Evolutionary conservation across 2,797 vertebrate genomes (phyloP).

Genomic region (Vultur gryphus): DNA sequence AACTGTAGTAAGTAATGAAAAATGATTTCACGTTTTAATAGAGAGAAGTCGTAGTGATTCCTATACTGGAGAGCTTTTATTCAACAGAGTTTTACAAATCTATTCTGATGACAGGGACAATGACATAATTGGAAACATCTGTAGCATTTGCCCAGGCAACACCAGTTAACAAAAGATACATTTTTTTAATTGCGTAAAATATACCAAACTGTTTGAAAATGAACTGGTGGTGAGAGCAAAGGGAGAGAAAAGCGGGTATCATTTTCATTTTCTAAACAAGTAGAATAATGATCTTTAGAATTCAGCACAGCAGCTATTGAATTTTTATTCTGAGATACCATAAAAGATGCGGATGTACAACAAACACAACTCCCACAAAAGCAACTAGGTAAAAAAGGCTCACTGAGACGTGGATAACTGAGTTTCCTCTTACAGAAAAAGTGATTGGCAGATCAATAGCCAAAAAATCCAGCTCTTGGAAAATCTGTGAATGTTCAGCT

Average conservation of each 20-base stretch:
- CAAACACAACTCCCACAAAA: background rate
- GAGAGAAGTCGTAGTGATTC: background rate
- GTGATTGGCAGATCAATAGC: slow-evolving; percentile 19
- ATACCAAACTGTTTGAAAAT: background rate
- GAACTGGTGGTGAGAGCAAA: background rate
- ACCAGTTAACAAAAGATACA: background rate
- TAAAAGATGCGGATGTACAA: background rate
- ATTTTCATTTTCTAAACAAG: slow-evolving; percentile 38
- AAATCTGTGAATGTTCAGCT: background rate
- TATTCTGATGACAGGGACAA: background rate
- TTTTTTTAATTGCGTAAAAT: background rate
- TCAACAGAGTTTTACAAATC: background rate
- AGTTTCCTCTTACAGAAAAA: background rate
- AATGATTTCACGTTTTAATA: background rate
- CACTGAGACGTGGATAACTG: background rate
- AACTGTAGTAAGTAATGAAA: background rate
- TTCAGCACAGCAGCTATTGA: background rate
- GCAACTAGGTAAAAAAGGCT: background rate
- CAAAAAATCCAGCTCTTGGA: background rate
- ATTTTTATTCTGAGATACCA: background rate
- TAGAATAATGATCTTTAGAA: slow-evolving; percentile 15
- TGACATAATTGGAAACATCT: background rate
- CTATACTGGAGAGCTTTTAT: background rate
- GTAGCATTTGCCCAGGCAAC: background rate
- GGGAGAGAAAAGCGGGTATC: background rate